Conservation (phyloP, 2,113 vertebrate species). For the Mixornis gularis region DNA sequence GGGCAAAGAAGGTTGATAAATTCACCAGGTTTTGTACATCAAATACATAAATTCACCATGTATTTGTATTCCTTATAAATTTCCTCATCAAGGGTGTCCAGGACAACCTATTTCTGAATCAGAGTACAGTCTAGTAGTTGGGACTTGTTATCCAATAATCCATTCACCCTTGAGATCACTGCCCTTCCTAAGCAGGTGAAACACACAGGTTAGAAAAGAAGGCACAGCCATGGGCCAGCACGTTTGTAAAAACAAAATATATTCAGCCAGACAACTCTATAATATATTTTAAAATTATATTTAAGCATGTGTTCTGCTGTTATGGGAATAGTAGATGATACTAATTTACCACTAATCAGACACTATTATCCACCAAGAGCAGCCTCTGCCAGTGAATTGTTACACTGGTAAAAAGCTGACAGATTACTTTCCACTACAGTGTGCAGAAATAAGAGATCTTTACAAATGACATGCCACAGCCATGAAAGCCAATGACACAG, state of each 20-base stretch:
- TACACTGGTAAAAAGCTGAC: slow-evolving; percentile 23
- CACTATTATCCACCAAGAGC: slow-evolving; percentile 7
- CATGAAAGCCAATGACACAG: slow-evolving; percentile 45
- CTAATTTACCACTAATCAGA: slow-evolving; percentile 23
- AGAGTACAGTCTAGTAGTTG: not conserved
- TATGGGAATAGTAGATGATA: not conserved
- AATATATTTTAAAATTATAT: not conserved
- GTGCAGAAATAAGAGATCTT: slow-evolving; percentile 24
- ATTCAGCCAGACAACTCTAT: not conserved
- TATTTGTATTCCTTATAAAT: not conserved
- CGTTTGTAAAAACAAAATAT: not conserved
- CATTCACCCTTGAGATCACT: not conserved
- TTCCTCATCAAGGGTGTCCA: not conserved
- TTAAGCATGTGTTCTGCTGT: not conserved
- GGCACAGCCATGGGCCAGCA: not conserved
- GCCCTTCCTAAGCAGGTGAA: not conserved
- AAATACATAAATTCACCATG: not conserved
- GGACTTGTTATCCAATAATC: not conserved
- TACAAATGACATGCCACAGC: slow-evolving; percentile 22
- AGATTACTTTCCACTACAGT: slow-evolving; percentile 23
- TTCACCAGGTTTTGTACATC: not conserved
- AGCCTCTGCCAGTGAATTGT: not conserved
- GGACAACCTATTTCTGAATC: not conserved
- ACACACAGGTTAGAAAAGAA: not conserved
- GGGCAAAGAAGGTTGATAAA: not conserved